Evolutionary conservation across 2,888 invertebrate genomes (phyloP), one percentile per base, ranked within the genome.

Genomic region (Pocota personata): DNA sequence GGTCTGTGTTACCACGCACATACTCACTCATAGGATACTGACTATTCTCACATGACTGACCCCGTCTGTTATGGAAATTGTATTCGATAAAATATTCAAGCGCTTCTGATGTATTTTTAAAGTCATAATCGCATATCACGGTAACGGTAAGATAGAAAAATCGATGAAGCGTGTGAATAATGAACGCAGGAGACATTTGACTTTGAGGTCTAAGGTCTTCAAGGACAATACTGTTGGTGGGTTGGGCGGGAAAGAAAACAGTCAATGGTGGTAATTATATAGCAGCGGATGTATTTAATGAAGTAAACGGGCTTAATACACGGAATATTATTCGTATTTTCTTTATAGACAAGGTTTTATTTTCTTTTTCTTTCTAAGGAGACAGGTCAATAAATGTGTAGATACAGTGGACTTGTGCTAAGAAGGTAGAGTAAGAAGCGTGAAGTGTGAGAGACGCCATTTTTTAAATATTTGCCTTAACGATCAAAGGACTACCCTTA

Each of bases 101-200:
- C n/a, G 32, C 0, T 14, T 19, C 35, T 57, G 12, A 67, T 60
- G 58, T 60, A 48, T 71, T 64, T 72, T 72, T 37, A 64, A 78
- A 77, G 24, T 55, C 16, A 46, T 55, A 62, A 57, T 66, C 30
- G 37, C 32, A 14, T 72, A 57, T 55, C 57, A 40, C 64, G 32
- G 37, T 32, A 10, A 24, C 58, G 24, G 40, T 40, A 14, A 72
- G 50, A 58, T 24, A 12, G 14, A 78, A 72, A 66, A 78, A 78
- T 83, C 82, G 67, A 83, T 83, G 35, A 43, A 71, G 7, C 64
- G 58, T 66, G 64, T 71, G 46, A 82, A 77, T 82, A 82, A 71
- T 71, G 57, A 57, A 66, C 57, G 46, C n/a, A 19, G n/a, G 46
- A 40, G 67, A 37, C 62, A 82, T 76, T 76, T 55, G 64, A 72